These are phyloP conservation scores for Troilus luridus DNA, from an alignment of 2,888 invertebrate species.

Conservation along the genomic window DNA sequence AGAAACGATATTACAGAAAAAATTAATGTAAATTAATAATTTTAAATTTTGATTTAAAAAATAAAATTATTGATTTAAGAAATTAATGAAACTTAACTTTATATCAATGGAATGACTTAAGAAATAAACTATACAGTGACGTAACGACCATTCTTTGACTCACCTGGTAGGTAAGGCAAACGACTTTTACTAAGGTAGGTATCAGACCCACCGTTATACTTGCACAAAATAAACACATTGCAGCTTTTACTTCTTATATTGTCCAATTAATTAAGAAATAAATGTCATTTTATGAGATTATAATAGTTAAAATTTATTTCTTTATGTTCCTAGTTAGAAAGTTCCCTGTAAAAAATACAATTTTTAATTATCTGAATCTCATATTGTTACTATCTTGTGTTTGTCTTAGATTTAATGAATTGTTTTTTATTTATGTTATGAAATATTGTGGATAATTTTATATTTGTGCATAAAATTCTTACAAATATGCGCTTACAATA, in stretches of 20 bases:
- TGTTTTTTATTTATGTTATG: not conserved
- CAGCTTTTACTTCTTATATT: not conserved
- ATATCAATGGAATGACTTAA: constrained; percentile 12
- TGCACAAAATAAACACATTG: not conserved
- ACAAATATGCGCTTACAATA: not conserved
- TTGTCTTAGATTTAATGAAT: not conserved
- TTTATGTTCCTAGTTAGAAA: not conserved
- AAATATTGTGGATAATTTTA: not conserved
- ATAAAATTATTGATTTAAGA: not conserved
- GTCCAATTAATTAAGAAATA: not conserved
- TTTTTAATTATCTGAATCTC: not conserved
- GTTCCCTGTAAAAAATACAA: not conserved
- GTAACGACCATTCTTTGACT: constrained; percentile 57
- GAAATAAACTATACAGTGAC: constrained; percentile 47
- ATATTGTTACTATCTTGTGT: not conserved
- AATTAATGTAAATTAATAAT: not conserved
- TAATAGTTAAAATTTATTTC: not conserved
- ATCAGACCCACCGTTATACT: constrained; percentile 40
- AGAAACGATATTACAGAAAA: not conserved
- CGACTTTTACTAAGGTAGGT: constrained; percentile 51
- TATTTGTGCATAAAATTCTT: not conserved
- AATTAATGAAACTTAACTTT: not conserved
- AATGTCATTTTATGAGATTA: not conserved
- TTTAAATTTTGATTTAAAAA: not conserved
- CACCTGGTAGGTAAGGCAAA: constrained; percentile 58